Evolutionary conservation across 2,888 invertebrate species (phyloP).

Genomic region (Athalia rosae): DNA sequence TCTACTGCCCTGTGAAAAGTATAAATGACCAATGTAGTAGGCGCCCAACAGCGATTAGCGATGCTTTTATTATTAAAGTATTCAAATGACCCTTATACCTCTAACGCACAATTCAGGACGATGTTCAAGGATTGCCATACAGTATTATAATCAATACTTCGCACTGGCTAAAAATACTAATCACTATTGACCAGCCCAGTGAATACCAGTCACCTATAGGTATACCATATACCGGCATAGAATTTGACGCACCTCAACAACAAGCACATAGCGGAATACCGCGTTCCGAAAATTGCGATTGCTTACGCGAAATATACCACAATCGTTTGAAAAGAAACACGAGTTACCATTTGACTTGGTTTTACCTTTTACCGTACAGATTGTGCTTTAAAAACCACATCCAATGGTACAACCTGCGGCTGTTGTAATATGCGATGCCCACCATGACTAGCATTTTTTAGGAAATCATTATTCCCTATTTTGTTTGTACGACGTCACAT

Average conservation of each 20-base stretch:
- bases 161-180: not conserved
- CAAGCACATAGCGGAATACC: not conserved
- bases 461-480: not conserved
- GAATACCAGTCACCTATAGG: constrained; percentile 1
- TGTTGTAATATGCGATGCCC: constrained; percentile 8
- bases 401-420: not conserved
- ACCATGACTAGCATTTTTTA: constrained; percentile 13
- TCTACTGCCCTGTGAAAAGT: not conserved
- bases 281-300: constrained; percentile 11
- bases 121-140: constrained; percentile 8
- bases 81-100: not conserved
- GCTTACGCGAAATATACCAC: too few relatives aligned
- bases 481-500: constrained; percentile 2
- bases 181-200: not conserved
- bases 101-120: constrained; percentile 1
- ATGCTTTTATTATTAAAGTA: not conserved
- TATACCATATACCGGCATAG: constrained; percentile 8
- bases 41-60: constrained; percentile 12
- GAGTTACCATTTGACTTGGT: constrained; percentile 11
- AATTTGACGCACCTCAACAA: not conserved
- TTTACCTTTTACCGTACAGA: constrained; percentile 1
- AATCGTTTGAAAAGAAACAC: constrained; percentile 3
- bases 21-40: constrained; percentile 21
- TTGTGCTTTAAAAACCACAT: not conserved
- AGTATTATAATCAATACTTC: constrained; percentile 1